A percentile compares a stretch with the other conserved stretches of the same genome.
Evolutionary conservation across 2,888 invertebrate genomes (phyloP).

Genomic region (Salticus scenicus): DNA sequence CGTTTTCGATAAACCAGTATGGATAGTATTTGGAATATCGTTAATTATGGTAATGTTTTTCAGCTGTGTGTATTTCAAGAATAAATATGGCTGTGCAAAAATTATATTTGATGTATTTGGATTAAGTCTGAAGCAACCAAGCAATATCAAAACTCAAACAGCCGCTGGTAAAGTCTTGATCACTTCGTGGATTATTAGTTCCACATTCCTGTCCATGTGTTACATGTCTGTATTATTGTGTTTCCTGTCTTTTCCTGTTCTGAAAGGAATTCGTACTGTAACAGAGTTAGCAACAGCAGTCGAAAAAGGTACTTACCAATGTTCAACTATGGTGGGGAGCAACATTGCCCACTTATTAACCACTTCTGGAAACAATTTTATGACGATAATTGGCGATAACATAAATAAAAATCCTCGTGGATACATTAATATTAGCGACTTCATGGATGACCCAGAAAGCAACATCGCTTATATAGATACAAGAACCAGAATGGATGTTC

Average conservation of each 20-base stretch:
- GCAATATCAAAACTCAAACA: background rate
- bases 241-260: background rate
- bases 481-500: background rate
- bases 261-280: background rate
- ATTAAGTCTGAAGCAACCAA: background rate
- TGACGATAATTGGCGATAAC: background rate
- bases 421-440: background rate
- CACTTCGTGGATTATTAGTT: background rate
- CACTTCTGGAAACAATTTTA: too few species aligned
- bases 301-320: background rate
- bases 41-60: background rate
- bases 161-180: background rate
- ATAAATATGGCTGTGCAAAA: background rate
- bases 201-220: background rate
- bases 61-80: background rate
- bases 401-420: background rate
- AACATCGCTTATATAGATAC: background rate
- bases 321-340: background rate
- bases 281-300: background rate
- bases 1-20: background rate
- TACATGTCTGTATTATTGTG: background rate
- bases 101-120: background rate
- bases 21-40: background rate
- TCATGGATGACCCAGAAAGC: background rate
- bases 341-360: background rate